Conservation (phyloP, 2,113 vertebrate species). For the Centropus unirufus region DNA sequence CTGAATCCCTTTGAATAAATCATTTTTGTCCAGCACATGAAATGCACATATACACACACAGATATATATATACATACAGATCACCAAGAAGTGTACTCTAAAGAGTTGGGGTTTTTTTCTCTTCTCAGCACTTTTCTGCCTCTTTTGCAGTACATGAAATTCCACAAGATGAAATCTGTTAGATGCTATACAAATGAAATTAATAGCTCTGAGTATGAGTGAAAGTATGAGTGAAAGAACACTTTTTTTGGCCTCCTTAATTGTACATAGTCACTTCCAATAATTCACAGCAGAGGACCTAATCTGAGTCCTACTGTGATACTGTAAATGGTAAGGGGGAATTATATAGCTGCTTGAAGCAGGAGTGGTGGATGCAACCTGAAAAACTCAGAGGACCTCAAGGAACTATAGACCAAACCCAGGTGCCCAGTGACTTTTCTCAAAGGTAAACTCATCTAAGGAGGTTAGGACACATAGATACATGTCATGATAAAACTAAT, state of each 20-base stretch:
- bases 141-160: conserved; percentile 25
- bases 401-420: not conserved
- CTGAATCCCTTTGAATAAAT: not conserved
- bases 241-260: conserved; percentile 35
- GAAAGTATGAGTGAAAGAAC: conserved; percentile 30
- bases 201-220: not conserved
- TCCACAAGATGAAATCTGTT: conserved; percentile 40
- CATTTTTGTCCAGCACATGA: not conserved
- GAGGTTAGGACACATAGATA: not conserved
- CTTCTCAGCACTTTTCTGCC: not conserved
- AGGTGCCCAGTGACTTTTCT: not conserved
- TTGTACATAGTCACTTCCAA: not conserved
- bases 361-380: not conserved
- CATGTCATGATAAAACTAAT: not conserved
- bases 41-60: not conserved
- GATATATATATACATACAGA: not conserved
- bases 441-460: not conserved
- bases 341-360: not conserved
- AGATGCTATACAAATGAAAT: conserved; percentile 20
- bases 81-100: not conserved
- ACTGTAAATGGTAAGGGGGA: not conserved
- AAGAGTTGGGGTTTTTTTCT: not conserved
- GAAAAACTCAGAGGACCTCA: not conserved
- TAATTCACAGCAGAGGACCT: conserved; percentile 21
- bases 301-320: not conserved